Evolutionary conservation across 2,888 invertebrate species (phyloP).

Genomic region (Nebria brevicollis): DNA sequence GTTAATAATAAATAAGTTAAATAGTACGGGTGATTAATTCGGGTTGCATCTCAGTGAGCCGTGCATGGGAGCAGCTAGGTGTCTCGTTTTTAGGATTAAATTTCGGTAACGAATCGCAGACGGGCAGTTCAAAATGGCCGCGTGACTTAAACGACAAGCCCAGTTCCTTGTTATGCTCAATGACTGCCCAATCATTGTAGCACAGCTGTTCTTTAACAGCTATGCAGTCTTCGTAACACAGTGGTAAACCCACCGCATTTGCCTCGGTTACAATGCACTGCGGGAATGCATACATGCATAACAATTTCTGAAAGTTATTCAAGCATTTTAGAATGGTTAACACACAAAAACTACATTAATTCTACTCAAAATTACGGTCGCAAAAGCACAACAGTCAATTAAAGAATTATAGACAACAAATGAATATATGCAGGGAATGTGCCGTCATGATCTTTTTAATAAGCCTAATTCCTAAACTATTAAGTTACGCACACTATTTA

Average conservation of each 20-base stretch:
- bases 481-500: no score
- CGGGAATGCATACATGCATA: slow-evolving; percentile 94
- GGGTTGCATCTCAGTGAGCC: slow-evolving; percentile 82
- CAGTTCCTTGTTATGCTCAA: slow-evolving; percentile 86
- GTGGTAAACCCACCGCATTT: slow-evolving; percentile 76
- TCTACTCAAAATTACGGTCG: not conserved
- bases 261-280: slow-evolving; percentile 78
- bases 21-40: slow-evolving; percentile 81
- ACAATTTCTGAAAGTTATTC: slow-evolving; percentile 70
- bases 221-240: slow-evolving; percentile 94
- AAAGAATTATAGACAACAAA: no score
- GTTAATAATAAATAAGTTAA: slow-evolving; percentile 4
- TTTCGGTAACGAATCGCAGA: slow-evolving; percentile 83
- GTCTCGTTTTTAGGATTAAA: slow-evolving; percentile 72
- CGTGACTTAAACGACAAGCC: slow-evolving; percentile 82
- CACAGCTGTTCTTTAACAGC: slow-evolving; percentile 92
- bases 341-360: not conserved
- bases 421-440: not conserved
- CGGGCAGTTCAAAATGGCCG: slow-evolving; percentile 88
- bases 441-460: no score
- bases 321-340: slow-evolving; percentile 22
- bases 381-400: not conserved
- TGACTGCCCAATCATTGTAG: slow-evolving; percentile 91
- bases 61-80: slow-evolving; percentile 83
- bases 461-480: no score